A percentile compares a stretch with the other conserved stretches of the same genome.
These are phyloP conservation scores for Brassicogethes aeneus DNA, from an alignment of 2,888 invertebrate species.

Conservation along the genomic window DNA sequence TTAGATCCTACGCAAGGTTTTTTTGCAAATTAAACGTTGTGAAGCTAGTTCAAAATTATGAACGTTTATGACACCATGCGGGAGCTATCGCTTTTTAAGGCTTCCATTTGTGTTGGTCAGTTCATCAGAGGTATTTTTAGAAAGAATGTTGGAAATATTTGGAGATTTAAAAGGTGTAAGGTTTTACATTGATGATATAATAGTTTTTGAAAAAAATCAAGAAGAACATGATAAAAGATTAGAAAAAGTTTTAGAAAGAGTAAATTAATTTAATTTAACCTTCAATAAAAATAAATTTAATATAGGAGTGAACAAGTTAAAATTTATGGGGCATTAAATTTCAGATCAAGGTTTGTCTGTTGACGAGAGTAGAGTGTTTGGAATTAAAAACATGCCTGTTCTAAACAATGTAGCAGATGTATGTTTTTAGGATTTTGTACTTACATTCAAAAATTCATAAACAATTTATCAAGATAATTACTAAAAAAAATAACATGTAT, in stretches of 20 bases:
- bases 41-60: constrained; percentile 20
- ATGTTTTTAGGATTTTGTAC: constrained; percentile 22
- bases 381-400: constrained; percentile 6
- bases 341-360: constrained; percentile 12
- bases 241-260: constrained; percentile 13
- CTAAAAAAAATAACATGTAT: constrained; percentile 11
- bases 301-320: constrained; percentile 12
- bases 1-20: constrained; percentile 20
- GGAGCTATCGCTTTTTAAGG: constrained; percentile 21
- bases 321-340: constrained; percentile 19
- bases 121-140: constrained; percentile 23
- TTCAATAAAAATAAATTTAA: constrained; percentile 18
- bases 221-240: constrained; percentile 1
- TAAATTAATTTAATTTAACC: constrained; percentile 7
- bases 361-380: constrained; percentile 8
- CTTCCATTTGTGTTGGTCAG: constrained; percentile 23
- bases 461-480: constrained; percentile 16
- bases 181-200: constrained; percentile 1
- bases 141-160: not conserved
- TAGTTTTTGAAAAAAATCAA: not conserved
- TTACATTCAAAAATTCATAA: constrained; percentile 18
- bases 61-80: constrained; percentile 26
- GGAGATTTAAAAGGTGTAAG: not conserved
- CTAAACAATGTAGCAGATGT: constrained; percentile 11
- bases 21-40: constrained; percentile 20